Evolutionary conservation across 2,113 vertebrate genomes (phyloP).

Genomic region (Collichthys lucidus): DNA sequence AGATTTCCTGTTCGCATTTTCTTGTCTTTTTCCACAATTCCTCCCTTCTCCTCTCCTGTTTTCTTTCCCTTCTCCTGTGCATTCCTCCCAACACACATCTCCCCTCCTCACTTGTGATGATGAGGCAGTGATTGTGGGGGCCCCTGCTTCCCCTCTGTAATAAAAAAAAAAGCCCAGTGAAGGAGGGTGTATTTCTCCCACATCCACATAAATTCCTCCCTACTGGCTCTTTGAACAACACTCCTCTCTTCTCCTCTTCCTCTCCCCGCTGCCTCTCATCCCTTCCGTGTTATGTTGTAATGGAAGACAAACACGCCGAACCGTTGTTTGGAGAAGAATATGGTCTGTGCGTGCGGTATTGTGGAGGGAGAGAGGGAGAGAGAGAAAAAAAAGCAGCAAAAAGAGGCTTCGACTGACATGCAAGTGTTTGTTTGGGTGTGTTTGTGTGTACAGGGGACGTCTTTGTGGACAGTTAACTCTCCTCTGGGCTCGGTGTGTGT

Average conservation of each 20-base stretch:
- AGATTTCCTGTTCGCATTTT: constrained; percentile 6
- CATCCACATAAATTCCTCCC: constrained; percentile 77
- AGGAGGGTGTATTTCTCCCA: constrained; percentile 72
- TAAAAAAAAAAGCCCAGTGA: constrained; percentile 49
- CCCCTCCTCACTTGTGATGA: constrained; percentile 65
- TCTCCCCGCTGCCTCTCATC: constrained; percentile 50
- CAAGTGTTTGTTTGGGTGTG: constrained; percentile 70
- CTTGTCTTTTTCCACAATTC: constrained; percentile 3
- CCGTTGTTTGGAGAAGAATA: constrained; percentile 69
- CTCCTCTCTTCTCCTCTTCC: constrained; percentile 70
- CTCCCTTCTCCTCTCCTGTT: constrained; percentile 32
- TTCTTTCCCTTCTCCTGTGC: constrained; percentile 41
- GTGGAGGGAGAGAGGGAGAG: background rate
- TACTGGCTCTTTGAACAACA: constrained; percentile 75
- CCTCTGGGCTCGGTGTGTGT: constrained; percentile 49
- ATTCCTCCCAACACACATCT: constrained; percentile 43
- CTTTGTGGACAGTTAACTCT: constrained; percentile 60
- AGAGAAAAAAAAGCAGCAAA: background rate
- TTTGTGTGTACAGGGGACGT: constrained; percentile 53
- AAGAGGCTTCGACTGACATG: constrained; percentile 39
- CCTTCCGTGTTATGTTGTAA: constrained; percentile 68
- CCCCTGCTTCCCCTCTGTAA: constrained; percentile 75
- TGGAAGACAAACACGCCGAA: constrained; percentile 68
- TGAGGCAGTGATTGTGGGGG: constrained; percentile 74
- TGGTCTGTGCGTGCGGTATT: constrained; percentile 52